phyloP scores from a whole-genome alignment of 2,888 invertebrate genomes.

The Habrosyne pyritoides region DNA sequence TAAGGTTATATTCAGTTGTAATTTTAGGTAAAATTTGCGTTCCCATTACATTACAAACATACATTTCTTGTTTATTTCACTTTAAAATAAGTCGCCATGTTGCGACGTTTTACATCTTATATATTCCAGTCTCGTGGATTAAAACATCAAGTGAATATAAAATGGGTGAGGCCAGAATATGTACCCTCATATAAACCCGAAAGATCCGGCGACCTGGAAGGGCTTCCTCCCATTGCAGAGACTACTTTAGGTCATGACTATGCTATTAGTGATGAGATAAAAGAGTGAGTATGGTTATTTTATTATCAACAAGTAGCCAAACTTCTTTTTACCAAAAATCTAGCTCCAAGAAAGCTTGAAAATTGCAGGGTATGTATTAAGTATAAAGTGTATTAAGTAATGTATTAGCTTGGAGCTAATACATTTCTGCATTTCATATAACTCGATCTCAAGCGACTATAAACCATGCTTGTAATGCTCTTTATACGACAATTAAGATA shows the following conservation, averaged over 20 bases:
- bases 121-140: slow-evolving; percentile 78
- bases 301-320: not conserved
- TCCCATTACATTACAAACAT: not conserved
- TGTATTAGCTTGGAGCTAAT: no score
- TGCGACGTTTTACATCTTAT: slow-evolving; percentile 57
- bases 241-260: slow-evolving; percentile 78
- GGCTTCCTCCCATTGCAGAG: slow-evolving; percentile 81
- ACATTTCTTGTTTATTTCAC: not conserved
- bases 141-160: slow-evolving; percentile 89
- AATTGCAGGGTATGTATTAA: no score
- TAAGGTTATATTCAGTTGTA: not conserved
- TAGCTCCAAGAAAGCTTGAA: no score
- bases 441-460: no score
- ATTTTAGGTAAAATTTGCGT: not conserved
- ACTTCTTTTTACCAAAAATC: no score
- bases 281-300: slow-evolving; percentile 80
- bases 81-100: slow-evolving; percentile 44
- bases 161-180: slow-evolving; percentile 90
- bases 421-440: no score
- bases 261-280: slow-evolving; percentile 86
- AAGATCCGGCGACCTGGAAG: slow-evolving; percentile 88
- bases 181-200: slow-evolving; percentile 85
- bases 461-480: no score
- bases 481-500: no score
- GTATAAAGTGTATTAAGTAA: no score